Base-by-base conservation (phyloP, 2,888 invertebrate species). In the Malacosoma neustria region DNA sequence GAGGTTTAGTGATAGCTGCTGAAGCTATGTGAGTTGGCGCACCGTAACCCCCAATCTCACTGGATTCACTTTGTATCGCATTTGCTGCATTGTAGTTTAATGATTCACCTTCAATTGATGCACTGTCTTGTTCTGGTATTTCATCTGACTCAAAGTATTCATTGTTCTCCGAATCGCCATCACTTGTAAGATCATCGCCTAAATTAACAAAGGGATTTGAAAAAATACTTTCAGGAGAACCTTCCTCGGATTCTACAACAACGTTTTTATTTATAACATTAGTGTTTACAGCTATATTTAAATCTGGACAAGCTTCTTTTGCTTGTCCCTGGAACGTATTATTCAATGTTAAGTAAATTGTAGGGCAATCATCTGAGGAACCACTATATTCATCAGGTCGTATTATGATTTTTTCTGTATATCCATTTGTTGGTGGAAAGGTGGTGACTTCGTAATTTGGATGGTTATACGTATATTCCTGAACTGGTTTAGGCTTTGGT, bases 221-320 rank as follows among this genome's bases (percentile, higher is more conserved):
- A 42, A 82, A 73, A 34, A 74, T 42, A 36, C 52, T 59, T 3
- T 73, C 71, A 4, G 57, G 39, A 29, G 63, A 71, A 3, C 62
- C 62, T 33, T 82, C 80, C 47, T 80, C 80, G 1, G 84, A 70
- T 48, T 86, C 87, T 14, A 79, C 60, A 6, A 84, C 75, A 14
- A 84, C 72, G 42, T 88, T 88, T 41, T 88, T 88, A 48, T 89
- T 91, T 30, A 90, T 76, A 2, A 91, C 85, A 52, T 92, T 90
- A 0, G 91, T 91, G 46, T 92, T 92, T 2, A 92, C 89, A 11
- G 91, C 89, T 39, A 92, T 89, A 57, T 90, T 91, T 41, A 92
- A 69, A 71, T 92, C 92, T 0, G 90, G 89, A 51, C 92, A 92
- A 3, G 87, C 90, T 51, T 89, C 88, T 61, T 91, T 90, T 33